Evolutionary conservation across 2,888 invertebrate genomes (phyloP).

Genomic region (Lottia scabra): DNA sequence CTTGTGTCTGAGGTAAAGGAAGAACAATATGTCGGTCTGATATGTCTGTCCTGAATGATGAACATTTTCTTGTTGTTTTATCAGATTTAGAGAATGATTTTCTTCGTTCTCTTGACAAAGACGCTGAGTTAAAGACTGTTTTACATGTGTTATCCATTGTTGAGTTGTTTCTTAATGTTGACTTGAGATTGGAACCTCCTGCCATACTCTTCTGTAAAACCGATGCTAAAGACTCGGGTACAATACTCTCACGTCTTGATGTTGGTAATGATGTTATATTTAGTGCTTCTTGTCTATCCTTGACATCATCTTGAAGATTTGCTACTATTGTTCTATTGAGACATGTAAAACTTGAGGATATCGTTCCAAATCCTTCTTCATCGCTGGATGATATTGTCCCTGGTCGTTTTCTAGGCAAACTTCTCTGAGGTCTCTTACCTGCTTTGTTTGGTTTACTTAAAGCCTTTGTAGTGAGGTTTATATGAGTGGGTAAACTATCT

Average conservation of each 20-base stretch:
- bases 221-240: neutral
- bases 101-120: neutral
- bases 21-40: neutral
- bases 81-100: neutral
- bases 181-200: neutral
- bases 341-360: neutral
- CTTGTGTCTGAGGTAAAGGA: neutral
- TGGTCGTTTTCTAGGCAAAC: neutral
- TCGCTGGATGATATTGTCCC: neutral
- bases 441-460: neutral
- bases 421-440: neutral
- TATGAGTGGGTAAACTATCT: neutral
- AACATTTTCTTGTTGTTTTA: neutral
- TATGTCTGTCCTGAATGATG: neutral
- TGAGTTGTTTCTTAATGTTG: neutral
- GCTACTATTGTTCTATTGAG: neutral
- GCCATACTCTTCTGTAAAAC: neutral
- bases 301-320: no score
- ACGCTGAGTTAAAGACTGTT: constrained; percentile 23
- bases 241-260: neutral
- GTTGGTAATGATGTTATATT: neutral
- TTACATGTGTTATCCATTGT: constrained; percentile 17
- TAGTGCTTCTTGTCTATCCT: no score
- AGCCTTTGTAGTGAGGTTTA: neutral
- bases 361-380: neutral